Conservation (phyloP, 2,888 invertebrate genomes). For the Himalopsyche tibetana region DNA sequence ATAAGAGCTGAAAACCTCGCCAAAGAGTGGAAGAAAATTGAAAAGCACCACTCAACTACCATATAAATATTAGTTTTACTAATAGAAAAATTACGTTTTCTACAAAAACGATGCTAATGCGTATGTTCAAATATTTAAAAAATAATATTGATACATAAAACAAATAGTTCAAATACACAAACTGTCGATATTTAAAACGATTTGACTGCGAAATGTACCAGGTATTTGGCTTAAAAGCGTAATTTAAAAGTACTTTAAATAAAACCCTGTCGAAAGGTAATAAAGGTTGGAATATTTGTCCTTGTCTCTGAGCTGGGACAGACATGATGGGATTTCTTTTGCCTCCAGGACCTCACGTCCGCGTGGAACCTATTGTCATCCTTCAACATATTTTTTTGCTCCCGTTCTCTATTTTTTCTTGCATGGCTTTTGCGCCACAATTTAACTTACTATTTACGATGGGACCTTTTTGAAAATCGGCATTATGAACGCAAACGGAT, state of each 20-base stretch:
- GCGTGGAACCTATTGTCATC: conserved; percentile 14
- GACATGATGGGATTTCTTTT: conserved; percentile 39
- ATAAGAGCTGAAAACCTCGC: no score
- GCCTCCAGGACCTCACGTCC: conserved; percentile 32
- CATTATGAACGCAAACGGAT: conserved; percentile 35
- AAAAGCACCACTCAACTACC: no score
- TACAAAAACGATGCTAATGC: no score
- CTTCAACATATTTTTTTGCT: conserved; percentile 28
- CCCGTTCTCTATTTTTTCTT: conserved; percentile 17
- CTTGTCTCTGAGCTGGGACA: conserved; percentile 38
- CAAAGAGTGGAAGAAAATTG: no score
- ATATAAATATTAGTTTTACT: no score
- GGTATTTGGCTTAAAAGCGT: conserved; percentile 27
- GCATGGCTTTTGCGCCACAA: conserved; percentile 23
- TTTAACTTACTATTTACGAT: conserved; percentile 39
- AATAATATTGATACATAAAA: neutral
- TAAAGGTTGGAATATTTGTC: conserved; percentile 32
- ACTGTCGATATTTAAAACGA: neutral
- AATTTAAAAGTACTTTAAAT: conserved; percentile 25
- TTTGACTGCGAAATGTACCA: neutral
- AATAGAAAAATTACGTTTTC: no score
- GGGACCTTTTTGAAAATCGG: conserved; percentile 22
- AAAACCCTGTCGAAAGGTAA: conserved; percentile 4
- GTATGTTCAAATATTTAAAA: no score
- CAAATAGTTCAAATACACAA: neutral